Base-by-base conservation (phyloP, 2,797 vertebrate species). In the Anabacerthia variegaticeps region DNA sequence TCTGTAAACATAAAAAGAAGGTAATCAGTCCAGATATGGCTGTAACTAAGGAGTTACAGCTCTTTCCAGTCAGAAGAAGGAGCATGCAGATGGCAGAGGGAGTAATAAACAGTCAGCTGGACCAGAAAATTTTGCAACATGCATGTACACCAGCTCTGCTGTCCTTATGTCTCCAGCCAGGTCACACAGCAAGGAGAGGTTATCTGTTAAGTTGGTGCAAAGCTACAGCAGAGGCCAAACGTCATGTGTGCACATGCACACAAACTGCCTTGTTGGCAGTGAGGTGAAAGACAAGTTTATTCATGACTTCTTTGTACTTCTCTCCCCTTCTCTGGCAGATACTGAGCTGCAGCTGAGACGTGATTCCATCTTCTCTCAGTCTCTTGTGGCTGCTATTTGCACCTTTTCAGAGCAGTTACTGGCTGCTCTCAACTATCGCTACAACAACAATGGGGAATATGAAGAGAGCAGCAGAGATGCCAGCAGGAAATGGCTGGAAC, bases 401-500 rank as follows among this genome's bases (percentile, higher is more conserved):
- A 98, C 99, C 11, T 98, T 99, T 86, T 98, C 99, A 0, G 99
- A 99, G 97, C 99, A 99, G 98, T 95, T 99, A 54, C 92, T 99
- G 95, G 98, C 98, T 0, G 99, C 99, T 4, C 97, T 99, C 78
- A 98, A 98, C 92, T 98, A 97, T 48, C 98, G 99, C 43, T 99
- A 99, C 97, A 99, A 99, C 98, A 99, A 99, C 89, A 99, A 99
- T 0, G 99, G 99, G 63, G 99, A 99, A 83, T 99, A 99, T 6
- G 99, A 99, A 83, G 99, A 99, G 80, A 99, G 98, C 96, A 98
- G 99, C 98, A 99, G 99, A 69, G 99, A 99, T 3, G 99, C 99
- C 97, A 99, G 99, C 98, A 98, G 98, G 96, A 99, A 99, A 96
- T 99, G 99, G 99, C 97, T 99, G 93, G 99, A 99, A 96, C 99